Base-by-base conservation (phyloP, 2,888 invertebrate species). In the Microctonus hyperodae region DNA sequence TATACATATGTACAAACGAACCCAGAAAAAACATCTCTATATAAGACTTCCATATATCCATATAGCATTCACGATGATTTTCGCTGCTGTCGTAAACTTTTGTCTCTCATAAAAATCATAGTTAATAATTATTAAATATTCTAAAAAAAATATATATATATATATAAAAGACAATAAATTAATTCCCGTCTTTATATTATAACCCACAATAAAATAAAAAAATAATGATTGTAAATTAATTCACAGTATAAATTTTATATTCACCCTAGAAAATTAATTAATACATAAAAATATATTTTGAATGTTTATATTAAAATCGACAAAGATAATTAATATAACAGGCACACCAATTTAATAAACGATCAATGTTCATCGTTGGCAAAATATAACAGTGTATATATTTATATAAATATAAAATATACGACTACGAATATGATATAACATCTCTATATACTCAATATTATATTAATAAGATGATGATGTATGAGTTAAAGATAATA, bases 91-190 rank as follows among this genome's bases (percentile, higher is more conserved):
- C 51, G 51, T 51, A 51, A 51, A 51, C 23, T 51, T 51, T 51
- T 2, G 11, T 11, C 11, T 4, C 51, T 25, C 51, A 51, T 51
- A 51, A 51, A 51, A 51, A 11, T 10, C n/a, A n/a, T 51, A 62
- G 58, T 61, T 64, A 64, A 64, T 53, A 61, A 65, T 48, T 58
- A 65, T 48, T 58, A 51, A 40, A 62, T 37, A 61, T 48, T 28
- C 25, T 28, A 28, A 28, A 5, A 28, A 7, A 28, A 28, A 28
- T 5, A 28, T 5, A 28, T 5, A 28, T n/a, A n/a, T n/a, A n/a
- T n/a, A n/a, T n/a, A n/a, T n/a, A 28, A 28, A 28, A 28, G 3
- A 28, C 7, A 28, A 28, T 37, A 2, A 13, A 37, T 37, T 37
- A 11, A 37, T 37, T 37, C 37, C 37, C 13, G 2, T 11, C 3